Base-by-base conservation (phyloP, 2,113 vertebrate species). In the Megaleporinus macrocephalus region DNA sequence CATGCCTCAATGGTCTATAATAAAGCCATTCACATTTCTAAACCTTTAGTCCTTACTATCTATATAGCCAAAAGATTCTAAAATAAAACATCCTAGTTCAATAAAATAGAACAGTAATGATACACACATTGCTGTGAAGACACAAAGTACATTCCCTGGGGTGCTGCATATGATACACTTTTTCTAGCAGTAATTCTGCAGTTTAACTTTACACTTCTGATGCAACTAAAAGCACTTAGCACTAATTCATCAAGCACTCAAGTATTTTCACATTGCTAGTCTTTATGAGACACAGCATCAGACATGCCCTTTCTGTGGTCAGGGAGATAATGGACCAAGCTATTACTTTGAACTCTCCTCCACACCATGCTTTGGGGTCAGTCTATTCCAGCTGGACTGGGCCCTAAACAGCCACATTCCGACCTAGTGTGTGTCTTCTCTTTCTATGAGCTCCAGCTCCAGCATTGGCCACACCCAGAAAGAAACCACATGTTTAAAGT, bases 401-500 rank as follows among this genome's bases (percentile, higher is more conserved):
- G 55, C 16, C 11, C 29, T 36, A 15, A 53, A 73, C 18, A 66
- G 57, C 27, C 70, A 70, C 16, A 65, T 51, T 33, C 26, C 78
- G 61, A 36, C 59, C 36, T 70, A 29, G 53, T 51, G n/a, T 51
- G 29, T 73, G 79, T 74, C 73, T 88, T 83, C 83, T 80, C 33
- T 26, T 82, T 53, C 87, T 73, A 4, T 51, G 71, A 82, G 79
- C 86, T 88, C 29, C 20, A 83, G 79, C 44, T 63, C 51, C 65
- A 53, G 72, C 76, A 81, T 73, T 59, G 70, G 82, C 86, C 88
- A 87, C 89, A 86, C 87, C 92, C 87, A 6, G 79, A 87, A 81
- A 86, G 44, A 73, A 87, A 89, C 83, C 80, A 30, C 87, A 80
- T 87, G 86, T 85, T 89, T 86, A 87, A 84, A 89, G 89, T 90